These are phyloP conservation scores for Buathra laborator DNA, from an alignment of 2,888 invertebrate species.

Conservation along the genomic window DNA sequence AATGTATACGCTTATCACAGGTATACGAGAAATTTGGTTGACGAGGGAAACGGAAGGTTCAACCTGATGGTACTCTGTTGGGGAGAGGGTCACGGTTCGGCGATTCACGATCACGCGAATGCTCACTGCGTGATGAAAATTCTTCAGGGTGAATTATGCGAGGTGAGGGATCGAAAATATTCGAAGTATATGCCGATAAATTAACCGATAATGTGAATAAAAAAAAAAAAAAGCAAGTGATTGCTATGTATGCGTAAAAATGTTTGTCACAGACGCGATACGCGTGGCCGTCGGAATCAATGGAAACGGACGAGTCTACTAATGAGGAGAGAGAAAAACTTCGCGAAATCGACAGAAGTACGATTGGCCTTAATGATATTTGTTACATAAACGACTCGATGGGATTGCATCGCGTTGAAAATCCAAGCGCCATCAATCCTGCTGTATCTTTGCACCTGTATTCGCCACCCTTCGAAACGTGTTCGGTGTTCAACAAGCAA, in stretches of 20 bases:
- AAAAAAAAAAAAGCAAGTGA: slow-evolving; percentile 20
- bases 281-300: slow-evolving; percentile 89
- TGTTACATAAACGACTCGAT: slow-evolving; percentile 98
- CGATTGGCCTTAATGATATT: slow-evolving; percentile 91
- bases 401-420: slow-evolving; percentile 98
- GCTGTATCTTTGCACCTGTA: slow-evolving; percentile 98
- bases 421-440: slow-evolving; percentile 94
- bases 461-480: slow-evolving; percentile 96
- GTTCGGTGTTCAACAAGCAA: slow-evolving; percentile 96
- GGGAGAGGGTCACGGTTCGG: slow-evolving; percentile 97
- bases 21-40: slow-evolving; percentile 98
- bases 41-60: slow-evolving; percentile 98
- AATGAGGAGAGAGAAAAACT: slow-evolving; percentile 87
- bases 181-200: not conserved
- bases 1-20: slow-evolving; percentile 85
- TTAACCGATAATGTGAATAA: not conserved
- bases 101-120: slow-evolving; percentile 98
- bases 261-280: slow-evolving; percentile 86
- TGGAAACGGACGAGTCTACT: slow-evolving; percentile 78
- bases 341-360: slow-evolving; percentile 88
- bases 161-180: slow-evolving; percentile 87
- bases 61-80: slow-evolving; percentile 99
- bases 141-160: slow-evolving; percentile 92
- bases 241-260: not conserved
- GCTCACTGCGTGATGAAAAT: slow-evolving; percentile 99